Percentiles rank a stretch among this genome's conserved stretches.
Evolutionary conservation across 2,113 vertebrate genomes (phyloP).

Genomic region (Amphiprion ocellaris): DNA sequence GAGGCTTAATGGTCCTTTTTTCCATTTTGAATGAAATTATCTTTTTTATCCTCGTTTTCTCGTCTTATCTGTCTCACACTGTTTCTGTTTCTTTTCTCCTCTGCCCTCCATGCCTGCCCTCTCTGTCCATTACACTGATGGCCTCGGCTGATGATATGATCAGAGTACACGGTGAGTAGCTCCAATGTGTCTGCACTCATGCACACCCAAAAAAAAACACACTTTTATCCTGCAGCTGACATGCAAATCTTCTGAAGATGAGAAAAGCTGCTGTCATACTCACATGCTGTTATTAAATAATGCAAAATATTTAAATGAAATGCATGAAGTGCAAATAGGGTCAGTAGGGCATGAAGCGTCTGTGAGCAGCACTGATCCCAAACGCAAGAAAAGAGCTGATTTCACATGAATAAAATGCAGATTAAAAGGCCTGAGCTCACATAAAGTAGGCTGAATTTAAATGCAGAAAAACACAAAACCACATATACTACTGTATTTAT

Average conservation of each 20-base stretch:
- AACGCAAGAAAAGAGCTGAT: too few species aligned
- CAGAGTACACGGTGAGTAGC: constrained; percentile 82
- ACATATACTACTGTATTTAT: too few species aligned
- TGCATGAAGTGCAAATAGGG: neutral
- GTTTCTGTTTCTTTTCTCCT: constrained; percentile 35
- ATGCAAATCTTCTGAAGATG: constrained; percentile 12
- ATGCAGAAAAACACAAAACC: too few species aligned
- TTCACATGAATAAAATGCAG: too few species aligned
- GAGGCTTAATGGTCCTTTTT: constrained; percentile 25
- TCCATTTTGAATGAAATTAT: constrained; percentile 30
- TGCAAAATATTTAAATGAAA: neutral
- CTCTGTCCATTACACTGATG: constrained; percentile 43
- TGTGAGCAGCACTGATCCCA: too few species aligned
- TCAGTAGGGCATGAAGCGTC: too few species aligned
- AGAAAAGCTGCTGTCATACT: neutral
- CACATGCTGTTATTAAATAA: neutral
- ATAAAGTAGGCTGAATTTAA: too few species aligned
- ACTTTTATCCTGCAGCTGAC: constrained; percentile 3
- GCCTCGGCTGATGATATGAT: constrained; percentile 43
- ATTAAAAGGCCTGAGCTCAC: too few species aligned
- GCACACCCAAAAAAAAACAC: constrained; percentile 2
- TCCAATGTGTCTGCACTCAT: constrained; percentile 5
- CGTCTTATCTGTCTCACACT: constrained; percentile 16
- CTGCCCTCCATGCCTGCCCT: constrained; percentile 5
- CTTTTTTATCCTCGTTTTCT: constrained; percentile 16